Percentiles rank a stretch among this genome's conserved stretches.
Conservation (phyloP, 2,888 invertebrate species). For the Lasioglossum pauxillum region DNA sequence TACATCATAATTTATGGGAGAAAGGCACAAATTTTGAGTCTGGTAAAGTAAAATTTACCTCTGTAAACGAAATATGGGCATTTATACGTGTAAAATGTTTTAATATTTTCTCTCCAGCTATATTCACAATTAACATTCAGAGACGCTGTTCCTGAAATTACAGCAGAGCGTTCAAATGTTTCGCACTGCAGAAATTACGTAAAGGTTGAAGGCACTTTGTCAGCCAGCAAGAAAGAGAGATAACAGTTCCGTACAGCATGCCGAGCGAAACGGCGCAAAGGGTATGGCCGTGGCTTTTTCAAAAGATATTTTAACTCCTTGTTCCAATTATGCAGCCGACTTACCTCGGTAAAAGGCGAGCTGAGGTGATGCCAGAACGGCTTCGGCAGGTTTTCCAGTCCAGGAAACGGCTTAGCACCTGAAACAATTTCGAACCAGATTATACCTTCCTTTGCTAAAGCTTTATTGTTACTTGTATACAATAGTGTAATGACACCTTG, state of each 20-base stretch:
- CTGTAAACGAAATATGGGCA: background rate
- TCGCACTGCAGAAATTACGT: background rate
- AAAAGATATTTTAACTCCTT: constrained; percentile 47
- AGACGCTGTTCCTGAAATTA: background rate
- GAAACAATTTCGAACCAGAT: constrained; percentile 68
- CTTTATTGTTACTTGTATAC: constrained; percentile 27
- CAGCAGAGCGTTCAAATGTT: background rate
- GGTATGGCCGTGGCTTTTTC: constrained; percentile 28
- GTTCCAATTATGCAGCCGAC: constrained; percentile 57
- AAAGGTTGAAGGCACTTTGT: constrained; percentile 14
- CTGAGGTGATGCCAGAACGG: constrained; percentile 83
- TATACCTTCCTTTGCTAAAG: constrained; percentile 29
- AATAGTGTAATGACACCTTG: constrained; percentile 40
- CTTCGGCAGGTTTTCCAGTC: constrained; percentile 81
- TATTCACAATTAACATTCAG: background rate
- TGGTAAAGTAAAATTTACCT: too few relatives aligned
- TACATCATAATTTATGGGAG: too few relatives aligned
- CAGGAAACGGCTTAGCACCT: constrained; percentile 81
- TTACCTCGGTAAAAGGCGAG: constrained; percentile 83
- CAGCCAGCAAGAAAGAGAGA: background rate
- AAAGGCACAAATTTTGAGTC: too few relatives aligned
- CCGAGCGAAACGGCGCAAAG: constrained; percentile 13
- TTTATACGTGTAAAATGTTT: background rate
- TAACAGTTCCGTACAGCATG: constrained; percentile 5
- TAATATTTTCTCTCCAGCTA: background rate